Conservation (phyloP, 2,888 invertebrate species). For the Tenthredo mesomela region DNA sequence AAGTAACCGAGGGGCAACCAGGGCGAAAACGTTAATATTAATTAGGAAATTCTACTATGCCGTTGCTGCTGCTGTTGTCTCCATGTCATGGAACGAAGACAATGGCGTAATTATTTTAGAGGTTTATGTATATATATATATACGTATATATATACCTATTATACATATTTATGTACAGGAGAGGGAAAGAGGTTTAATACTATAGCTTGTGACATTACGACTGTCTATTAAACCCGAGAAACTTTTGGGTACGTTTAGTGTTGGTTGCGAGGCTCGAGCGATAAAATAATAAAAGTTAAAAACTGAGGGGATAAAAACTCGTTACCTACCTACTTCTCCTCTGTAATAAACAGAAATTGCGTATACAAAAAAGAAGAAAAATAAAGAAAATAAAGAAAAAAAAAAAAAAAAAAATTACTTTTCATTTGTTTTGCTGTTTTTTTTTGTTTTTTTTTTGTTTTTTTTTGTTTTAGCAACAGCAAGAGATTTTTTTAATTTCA, state of each 20-base stretch:
- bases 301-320: neutral
- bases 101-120: slow-evolving; percentile 31
- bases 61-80: neutral
- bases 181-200: neutral
- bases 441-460: neutral
- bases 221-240: neutral
- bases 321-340: neutral
- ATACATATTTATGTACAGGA: neutral
- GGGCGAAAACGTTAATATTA: slow-evolving; percentile 14
- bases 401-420: neutral
- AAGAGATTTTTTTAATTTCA: neutral
- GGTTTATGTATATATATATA: neutral
- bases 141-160: neutral
- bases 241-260: neutral
- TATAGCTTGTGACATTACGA: neutral
- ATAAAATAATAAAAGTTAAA: neutral
- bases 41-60: neutral
- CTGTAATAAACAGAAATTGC: neutral
- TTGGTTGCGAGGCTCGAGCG: neutral
- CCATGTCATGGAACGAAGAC: slow-evolving; percentile 28
- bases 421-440: neutral
- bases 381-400: neutral
- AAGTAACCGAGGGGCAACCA: neutral
- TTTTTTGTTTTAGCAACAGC: neutral
- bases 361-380: neutral